Evolutionary conservation across 2,113 vertebrate species (phyloP).

Genomic region (Cacatua alba): DNA sequence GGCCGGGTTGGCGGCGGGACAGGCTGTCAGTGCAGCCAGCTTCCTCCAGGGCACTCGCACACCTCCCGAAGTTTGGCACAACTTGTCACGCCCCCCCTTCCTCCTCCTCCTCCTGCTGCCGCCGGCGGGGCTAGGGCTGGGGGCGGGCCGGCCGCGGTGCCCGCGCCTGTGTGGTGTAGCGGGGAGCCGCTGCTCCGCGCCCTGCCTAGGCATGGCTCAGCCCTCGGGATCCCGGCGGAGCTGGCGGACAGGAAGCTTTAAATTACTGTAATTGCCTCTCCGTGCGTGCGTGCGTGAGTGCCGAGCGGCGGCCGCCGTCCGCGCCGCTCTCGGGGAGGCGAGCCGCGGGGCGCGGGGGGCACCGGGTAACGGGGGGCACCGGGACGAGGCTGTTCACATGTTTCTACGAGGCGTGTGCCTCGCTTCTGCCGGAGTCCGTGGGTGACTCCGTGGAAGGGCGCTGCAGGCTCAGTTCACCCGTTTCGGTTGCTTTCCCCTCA

Average conservation of each 20-base stretch:
- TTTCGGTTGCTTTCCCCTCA: not conserved
- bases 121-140: not conserved
- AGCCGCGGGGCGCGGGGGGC: not conserved
- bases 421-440: not conserved
- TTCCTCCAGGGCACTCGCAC: not conserved
- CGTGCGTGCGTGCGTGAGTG: constrained; percentile 8
- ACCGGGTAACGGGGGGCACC: not conserved
- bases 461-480: not conserved
- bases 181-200: not conserved
- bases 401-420: not conserved
- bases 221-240: constrained; percentile 43
- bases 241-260: constrained; percentile 70
- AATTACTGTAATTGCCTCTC: constrained; percentile 62
- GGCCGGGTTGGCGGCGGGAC: not conserved
- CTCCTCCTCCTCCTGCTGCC: not conserved
- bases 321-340: constrained; percentile 6
- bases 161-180: not conserved
- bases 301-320: constrained; percentile 21
- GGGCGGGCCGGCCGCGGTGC: not conserved
- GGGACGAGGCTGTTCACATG: not conserved
- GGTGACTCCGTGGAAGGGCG: not conserved
- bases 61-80: not conserved
- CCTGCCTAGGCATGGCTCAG: constrained; percentile 22
- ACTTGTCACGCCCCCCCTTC: constrained; percentile 52
- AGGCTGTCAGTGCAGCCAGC: not conserved